These are phyloP conservation scores for Isoperla grammatica DNA, from an alignment of 2,888 invertebrate genomes.

Conservation along the genomic window DNA sequence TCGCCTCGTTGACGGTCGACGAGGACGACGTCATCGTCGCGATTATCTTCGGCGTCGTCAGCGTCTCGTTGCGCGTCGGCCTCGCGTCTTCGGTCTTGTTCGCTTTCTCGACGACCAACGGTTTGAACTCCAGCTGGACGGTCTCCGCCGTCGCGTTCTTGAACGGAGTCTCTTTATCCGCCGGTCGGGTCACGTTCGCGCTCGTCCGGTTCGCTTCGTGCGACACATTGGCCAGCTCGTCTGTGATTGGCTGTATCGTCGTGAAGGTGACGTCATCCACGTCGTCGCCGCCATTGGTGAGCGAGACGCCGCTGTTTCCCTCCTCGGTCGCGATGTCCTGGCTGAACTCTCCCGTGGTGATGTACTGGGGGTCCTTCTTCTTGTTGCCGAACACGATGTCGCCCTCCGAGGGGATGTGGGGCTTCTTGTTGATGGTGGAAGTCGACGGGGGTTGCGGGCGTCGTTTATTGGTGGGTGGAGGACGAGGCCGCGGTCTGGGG, in stretches of 20 bases:
- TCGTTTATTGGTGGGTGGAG: not conserved
- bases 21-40: slow-evolving; percentile 21
- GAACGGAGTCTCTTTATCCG: not conserved
- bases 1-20: slow-evolving; percentile 22
- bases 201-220: not conserved
- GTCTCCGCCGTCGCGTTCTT: not conserved
- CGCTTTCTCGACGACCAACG: not conserved
- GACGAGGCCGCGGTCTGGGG: not conserved
- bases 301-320: not conserved
- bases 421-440: not conserved
- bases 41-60: slow-evolving; percentile 18
- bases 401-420: not conserved
- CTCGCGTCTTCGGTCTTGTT: not conserved
- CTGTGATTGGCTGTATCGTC: not conserved
- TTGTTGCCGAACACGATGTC: slow-evolving; percentile 7
- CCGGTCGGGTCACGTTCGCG: not conserved
- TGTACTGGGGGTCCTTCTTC: slow-evolving; percentile 3
- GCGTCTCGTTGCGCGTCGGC: not conserved
- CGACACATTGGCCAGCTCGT: not conserved
- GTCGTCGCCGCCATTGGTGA: not conserved
- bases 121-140: not conserved
- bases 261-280: slow-evolving; percentile 12
- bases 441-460: not conserved
- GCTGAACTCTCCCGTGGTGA: not conserved
- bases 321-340: not conserved